Evolutionary conservation across 1,140 invertebrate species (phyloP).

Genomic region (Magallana gigas): DNA sequence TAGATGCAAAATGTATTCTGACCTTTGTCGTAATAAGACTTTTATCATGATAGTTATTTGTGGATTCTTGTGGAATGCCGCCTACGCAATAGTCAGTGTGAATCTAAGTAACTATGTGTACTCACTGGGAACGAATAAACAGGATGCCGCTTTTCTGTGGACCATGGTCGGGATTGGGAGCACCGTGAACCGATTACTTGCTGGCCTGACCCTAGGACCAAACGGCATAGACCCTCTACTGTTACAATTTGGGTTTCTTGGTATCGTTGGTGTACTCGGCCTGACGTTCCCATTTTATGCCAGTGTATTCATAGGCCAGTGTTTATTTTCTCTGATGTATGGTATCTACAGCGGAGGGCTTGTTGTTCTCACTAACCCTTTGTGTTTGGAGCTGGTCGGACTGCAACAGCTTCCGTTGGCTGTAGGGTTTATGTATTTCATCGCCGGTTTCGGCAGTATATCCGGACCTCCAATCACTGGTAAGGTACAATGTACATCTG

Average conservation of each 20-base stretch:
- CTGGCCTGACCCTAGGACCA: constrained; percentile 50
- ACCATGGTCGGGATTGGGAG: constrained; percentile 53
- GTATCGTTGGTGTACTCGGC: constrained; percentile 49
- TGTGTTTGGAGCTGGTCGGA: constrained; percentile 45
- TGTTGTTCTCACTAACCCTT: constrained; percentile 6
- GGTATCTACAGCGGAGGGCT: constrained; percentile 56
- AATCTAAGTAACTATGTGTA: constrained; percentile 54
- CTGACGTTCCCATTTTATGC: constrained; percentile 55
- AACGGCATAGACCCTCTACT: constrained; percentile 53
- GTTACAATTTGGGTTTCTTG: constrained; percentile 55
- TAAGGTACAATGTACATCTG: background rate
- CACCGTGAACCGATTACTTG: constrained; percentile 50
- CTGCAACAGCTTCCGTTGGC: constrained; percentile 35
- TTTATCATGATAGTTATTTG: constrained; percentile 40
- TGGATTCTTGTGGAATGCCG: constrained; percentile 48
- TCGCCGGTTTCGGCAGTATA: constrained; percentile 47
- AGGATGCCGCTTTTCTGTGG: constrained; percentile 55
- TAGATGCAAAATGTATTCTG: background rate
- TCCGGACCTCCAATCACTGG: constrained; percentile 54
- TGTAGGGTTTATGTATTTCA: constrained; percentile 38
- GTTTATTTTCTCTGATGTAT: constrained; percentile 51
- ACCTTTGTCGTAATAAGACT: constrained; percentile 44
- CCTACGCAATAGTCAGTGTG: constrained; percentile 50
- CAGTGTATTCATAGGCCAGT: constrained; percentile 38
- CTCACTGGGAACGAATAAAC: constrained; percentile 38